A percentile compares a stretch with the other conserved stretches of the same genome.
Evolutionary conservation across 2,797 vertebrate genomes (phyloP).

Genomic region (Podarcis lilfordi): DNA sequence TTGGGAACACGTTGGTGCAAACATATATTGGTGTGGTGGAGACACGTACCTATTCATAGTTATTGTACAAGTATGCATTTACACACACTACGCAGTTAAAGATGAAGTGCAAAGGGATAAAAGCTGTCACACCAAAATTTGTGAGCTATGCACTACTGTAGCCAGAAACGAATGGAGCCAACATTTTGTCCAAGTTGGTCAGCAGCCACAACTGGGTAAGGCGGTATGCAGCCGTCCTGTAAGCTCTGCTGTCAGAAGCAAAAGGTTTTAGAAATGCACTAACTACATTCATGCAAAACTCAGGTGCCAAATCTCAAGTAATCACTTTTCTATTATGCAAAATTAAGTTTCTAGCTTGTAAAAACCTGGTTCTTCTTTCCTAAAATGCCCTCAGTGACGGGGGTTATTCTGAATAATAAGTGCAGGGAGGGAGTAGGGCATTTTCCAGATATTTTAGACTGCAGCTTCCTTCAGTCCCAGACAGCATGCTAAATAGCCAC

Average conservation of each 20-base stretch:
- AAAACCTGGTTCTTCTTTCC: background rate
- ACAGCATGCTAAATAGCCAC: too few relatives aligned
- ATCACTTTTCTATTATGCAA: background rate
- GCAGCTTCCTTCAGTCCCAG: too few relatives aligned
- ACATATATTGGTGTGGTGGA: background rate
- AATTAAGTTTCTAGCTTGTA: background rate
- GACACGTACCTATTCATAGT: constrained; percentile 38
- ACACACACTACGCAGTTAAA: constrained; percentile 58
- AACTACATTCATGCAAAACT: constrained; percentile 31
- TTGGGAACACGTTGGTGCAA: constrained; percentile 45
- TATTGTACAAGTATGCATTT: constrained; percentile 56
- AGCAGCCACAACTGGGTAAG: constrained; percentile 53
- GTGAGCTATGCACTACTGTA: constrained; percentile 53
- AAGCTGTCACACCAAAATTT: constrained; percentile 69
- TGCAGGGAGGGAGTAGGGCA: background rate
- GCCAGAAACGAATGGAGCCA: constrained; percentile 48
- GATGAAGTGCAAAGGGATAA: constrained; percentile 58
- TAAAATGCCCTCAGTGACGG: background rate
- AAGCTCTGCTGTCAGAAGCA: constrained; percentile 55
- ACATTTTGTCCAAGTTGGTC: constrained; percentile 34
- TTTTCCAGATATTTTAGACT: too few relatives aligned
- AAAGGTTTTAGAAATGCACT: constrained; percentile 42
- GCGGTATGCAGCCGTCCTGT: constrained; percentile 19
- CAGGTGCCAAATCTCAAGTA: background rate
- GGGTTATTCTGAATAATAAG: background rate